Evolutionary conservation across 1,140 invertebrate species (phyloP).

Genomic region (Lamellibrachia luymesi): DNA sequence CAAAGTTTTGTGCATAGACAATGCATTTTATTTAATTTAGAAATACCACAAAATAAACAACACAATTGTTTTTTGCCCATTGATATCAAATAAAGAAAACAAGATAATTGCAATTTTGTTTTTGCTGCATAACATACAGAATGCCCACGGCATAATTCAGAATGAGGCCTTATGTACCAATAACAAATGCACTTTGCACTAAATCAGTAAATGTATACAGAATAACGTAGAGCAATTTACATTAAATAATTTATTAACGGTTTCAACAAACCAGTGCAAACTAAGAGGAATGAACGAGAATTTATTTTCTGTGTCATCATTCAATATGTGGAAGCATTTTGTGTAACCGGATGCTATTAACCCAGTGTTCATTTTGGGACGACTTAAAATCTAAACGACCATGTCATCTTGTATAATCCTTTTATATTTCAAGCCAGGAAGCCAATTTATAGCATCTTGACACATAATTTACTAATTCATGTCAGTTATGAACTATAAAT

Average conservation of each 20-base stretch:
- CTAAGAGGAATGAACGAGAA: not conserved
- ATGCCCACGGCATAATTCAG: not conserved
- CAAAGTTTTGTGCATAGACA: not conserved
- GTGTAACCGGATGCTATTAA: not conserved
- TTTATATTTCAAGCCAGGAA: too few species aligned
- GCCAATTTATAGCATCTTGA: too few species aligned
- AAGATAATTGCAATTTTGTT: not conserved
- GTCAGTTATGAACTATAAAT: too few species aligned
- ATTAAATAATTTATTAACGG: not conserved
- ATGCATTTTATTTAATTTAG: not conserved
- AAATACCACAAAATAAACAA: not conserved
- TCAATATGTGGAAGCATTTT: not conserved
- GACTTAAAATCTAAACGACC: not conserved
- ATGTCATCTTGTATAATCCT: not conserved
- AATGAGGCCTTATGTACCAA: not conserved
- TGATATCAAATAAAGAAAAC: not conserved
- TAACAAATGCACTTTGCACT: not conserved
- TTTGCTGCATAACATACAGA: not conserved
- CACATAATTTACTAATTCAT: too few species aligned
- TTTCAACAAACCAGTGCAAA: too few species aligned
- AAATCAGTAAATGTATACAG: not conserved
- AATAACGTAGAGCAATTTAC: not conserved
- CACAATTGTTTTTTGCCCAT: too few species aligned
- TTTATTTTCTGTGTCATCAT: not conserved
- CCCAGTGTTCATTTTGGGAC: not conserved